Percentiles rank a stretch among this genome's conserved stretches.
Conservation (phyloP, 1,140 invertebrate species). For the Myzus persicae region DNA sequence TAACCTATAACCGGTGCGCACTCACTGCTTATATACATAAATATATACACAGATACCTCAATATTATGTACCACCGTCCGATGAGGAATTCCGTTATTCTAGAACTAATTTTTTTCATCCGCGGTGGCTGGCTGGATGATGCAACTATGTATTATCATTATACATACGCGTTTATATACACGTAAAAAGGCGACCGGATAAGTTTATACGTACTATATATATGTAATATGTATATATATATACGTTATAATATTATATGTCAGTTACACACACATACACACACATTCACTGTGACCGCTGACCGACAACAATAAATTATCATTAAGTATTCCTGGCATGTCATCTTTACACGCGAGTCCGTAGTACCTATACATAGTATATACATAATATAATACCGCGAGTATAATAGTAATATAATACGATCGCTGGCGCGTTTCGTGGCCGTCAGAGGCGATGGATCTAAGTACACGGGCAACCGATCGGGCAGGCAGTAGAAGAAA, state of each 20-base stretch:
- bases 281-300: background rate
- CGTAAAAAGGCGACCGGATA: background rate
- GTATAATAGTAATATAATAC: background rate
- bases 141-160: constrained; percentile 10
- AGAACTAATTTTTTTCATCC: constrained; percentile 27
- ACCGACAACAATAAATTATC: constrained; percentile 55
- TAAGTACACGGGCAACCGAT: background rate
- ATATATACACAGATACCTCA: background rate
- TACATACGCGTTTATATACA: background rate
- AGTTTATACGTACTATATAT: background rate
- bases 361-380: background rate
- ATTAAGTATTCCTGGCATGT: constrained; percentile 47
- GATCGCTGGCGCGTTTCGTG: background rate
- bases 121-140: background rate
- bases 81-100: constrained; percentile 32
- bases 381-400: background rate
- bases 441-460: background rate
- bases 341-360: constrained; percentile 40
- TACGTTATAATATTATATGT: background rate
- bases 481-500: background rate
- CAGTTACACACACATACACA: background rate
- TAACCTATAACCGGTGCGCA: background rate
- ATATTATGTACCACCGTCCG: background rate
- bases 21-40: background rate
- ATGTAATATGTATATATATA: background rate